Percentiles rank a stretch among this genome's conserved stretches.
phyloP scores from a whole-genome alignment of 2,113 vertebrate species.

The Trogon melanurus region DNA sequence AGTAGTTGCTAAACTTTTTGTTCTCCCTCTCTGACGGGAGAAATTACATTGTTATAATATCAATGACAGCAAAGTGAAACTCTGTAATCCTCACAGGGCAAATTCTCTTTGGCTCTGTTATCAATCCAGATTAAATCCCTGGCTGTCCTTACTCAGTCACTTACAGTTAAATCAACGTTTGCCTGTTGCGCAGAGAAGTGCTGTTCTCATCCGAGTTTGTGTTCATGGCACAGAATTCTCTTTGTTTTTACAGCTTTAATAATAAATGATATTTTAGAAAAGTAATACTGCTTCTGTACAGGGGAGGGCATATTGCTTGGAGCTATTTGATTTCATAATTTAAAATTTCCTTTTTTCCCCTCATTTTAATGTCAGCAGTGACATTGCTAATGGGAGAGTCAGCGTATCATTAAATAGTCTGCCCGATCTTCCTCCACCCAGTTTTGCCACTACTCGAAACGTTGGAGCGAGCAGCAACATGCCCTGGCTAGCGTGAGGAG shows the following conservation, averaged over 20 bases:
- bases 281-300: neutral
- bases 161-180: neutral
- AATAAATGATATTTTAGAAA: neutral
- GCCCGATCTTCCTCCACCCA: conserved; percentile 16
- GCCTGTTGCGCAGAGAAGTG: neutral
- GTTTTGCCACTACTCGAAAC: conserved; percentile 14
- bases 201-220: neutral
- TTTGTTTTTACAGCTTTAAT: neutral
- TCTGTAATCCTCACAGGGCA: neutral
- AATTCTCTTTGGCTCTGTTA: neutral
- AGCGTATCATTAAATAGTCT: neutral
- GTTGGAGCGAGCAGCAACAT: neutral
- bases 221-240: neutral
- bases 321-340: neutral
- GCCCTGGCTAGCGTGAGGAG: conserved; percentile 7
- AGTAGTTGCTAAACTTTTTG: neutral
- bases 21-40: neutral
- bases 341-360: neutral
- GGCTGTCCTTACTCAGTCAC: neutral
- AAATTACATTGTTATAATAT: neutral
- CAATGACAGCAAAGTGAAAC: neutral
- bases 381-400: neutral
- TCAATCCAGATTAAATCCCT: neutral
- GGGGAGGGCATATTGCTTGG: neutral
- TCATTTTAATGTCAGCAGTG: neutral